Conservation (phyloP, 2,113 vertebrate genomes). For the Scalopus aquaticus region DNA sequence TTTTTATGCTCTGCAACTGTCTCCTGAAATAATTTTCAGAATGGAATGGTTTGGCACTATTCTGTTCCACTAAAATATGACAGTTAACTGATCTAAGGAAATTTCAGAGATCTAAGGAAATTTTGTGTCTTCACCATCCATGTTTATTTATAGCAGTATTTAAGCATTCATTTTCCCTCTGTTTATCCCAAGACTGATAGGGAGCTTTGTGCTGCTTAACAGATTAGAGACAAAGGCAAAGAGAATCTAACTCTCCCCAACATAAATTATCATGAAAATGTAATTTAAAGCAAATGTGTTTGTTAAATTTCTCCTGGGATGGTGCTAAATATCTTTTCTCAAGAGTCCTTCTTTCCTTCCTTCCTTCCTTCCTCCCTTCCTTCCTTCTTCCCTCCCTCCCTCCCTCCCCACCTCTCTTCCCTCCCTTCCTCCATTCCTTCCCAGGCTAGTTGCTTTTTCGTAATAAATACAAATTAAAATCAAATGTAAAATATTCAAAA, state of each 20-base stretch:
- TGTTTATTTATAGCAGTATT: background rate
- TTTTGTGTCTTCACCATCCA: background rate
- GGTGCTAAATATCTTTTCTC: background rate
- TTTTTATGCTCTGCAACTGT: background rate
- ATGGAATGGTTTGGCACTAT: background rate
- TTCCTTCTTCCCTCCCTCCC: no score
- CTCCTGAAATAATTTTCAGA: background rate
- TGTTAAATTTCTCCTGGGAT: background rate
- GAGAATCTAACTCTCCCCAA: background rate
- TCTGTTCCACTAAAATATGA: background rate
- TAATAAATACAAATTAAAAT: background rate
- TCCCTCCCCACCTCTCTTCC: no score
- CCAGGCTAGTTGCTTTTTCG: background rate
- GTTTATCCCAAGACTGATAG: background rate
- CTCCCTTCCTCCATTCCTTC: no score
- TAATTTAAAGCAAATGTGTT: constrained; percentile 4
- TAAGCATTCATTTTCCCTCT: background rate
- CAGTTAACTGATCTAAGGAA: background rate
- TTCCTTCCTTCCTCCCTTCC: no score
- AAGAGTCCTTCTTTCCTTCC: background rate
- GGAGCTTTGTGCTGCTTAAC: background rate
- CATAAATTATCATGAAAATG: background rate
- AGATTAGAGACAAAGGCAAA: background rate
- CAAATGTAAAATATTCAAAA: background rate
- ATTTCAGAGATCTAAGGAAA: no score